These are phyloP conservation scores for Prosapia bicincta DNA, from an alignment of 2,888 invertebrate genomes.

Conservation along the genomic window DNA sequence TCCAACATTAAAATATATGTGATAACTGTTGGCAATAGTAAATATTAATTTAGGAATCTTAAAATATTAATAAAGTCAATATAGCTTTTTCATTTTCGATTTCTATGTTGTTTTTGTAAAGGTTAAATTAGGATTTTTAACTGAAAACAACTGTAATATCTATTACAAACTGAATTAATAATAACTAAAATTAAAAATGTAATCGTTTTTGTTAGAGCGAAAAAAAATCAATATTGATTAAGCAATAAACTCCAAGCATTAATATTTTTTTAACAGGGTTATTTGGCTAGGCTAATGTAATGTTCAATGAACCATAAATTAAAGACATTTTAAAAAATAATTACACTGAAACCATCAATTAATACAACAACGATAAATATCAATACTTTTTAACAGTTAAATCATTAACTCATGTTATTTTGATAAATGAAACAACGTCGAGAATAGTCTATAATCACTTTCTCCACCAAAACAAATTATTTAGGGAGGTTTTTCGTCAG, in stretches of 20 bases:
- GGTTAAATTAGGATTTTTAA: too few species aligned
- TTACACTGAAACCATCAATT: too few species aligned
- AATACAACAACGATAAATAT: too few species aligned
- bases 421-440: conserved; percentile 12
- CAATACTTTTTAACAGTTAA: too few species aligned
- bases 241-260: not conserved
- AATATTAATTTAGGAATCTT: too few species aligned
- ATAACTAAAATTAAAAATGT: too few species aligned
- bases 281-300: conserved; percentile 10
- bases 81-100: too few species aligned
- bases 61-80: too few species aligned
- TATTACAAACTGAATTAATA: not conserved
- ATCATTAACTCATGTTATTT: not conserved
- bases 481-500: conserved; percentile 19
- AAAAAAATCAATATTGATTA: not conserved
- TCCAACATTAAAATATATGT: too few species aligned
- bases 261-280: conserved; percentile 3
- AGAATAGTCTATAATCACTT: conserved; percentile 5
- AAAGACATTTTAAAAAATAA: too few species aligned
- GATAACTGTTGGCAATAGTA: too few species aligned
- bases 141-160: not conserved
- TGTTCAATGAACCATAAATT: conserved; percentile 19
- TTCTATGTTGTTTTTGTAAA: too few species aligned
- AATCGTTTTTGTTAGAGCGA: not conserved
- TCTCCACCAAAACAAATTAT: conserved; percentile 15